Conservation (phyloP, 2,113 vertebrate genomes). For the Hydropotes inermis region DNA sequence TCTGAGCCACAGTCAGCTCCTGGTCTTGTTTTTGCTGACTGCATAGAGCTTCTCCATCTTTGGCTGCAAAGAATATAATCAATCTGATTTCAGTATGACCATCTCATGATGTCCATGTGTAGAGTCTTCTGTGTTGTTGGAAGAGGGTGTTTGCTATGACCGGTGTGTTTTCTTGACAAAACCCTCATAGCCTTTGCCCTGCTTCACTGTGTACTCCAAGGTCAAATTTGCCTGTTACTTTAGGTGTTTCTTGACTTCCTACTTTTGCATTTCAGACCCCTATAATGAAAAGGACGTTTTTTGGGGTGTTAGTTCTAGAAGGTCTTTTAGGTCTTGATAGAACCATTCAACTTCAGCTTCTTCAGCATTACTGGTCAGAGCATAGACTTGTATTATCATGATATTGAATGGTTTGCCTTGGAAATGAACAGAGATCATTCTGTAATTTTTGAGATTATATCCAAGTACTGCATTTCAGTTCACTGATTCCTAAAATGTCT, state of each 20-base stretch:
- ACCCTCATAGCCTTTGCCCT: background rate
- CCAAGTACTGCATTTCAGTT: background rate
- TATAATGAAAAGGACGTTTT: background rate
- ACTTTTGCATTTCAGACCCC: background rate
- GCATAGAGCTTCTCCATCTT: background rate
- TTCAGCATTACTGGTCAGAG: background rate
- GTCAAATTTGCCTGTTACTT: background rate
- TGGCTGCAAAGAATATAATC: background rate
- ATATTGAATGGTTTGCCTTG: background rate
- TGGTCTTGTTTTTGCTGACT: background rate
- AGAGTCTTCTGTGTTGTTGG: background rate
- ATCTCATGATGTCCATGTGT: background rate
- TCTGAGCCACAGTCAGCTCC: background rate
- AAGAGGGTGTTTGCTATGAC: background rate
- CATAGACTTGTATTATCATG: background rate
- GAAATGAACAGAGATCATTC: background rate
- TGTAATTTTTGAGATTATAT: background rate
- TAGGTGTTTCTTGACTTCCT: background rate
- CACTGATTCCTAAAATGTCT: background rate
- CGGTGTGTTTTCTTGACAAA: fast-evolving
- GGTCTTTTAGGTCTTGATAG: background rate
- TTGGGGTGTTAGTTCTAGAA: background rate
- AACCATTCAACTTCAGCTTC: background rate
- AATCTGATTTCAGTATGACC: background rate
- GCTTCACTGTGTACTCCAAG: background rate